Evolutionary conservation across 2,113 vertebrate genomes (phyloP).

Genomic region (Hiodon tergisus): DNA sequence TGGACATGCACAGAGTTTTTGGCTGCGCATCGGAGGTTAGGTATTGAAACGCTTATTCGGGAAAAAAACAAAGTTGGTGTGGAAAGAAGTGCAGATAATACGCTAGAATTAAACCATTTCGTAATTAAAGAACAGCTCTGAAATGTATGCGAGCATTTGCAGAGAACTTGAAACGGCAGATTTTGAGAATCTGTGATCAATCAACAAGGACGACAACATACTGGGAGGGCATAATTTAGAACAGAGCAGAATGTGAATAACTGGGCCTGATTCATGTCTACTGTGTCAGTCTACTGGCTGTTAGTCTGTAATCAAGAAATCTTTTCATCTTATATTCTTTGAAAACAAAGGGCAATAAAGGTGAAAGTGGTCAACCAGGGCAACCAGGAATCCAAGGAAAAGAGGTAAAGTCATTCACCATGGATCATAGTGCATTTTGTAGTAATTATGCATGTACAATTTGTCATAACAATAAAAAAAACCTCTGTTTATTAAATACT

Average conservation of each 20-base stretch:
- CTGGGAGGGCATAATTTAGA: neutral
- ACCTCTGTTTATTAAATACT: too few species aligned
- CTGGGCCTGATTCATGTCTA: neutral
- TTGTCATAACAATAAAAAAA: too few species aligned
- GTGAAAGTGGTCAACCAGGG: conserved; percentile 74
- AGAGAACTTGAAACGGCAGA: neutral
- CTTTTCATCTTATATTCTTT: conserved; percentile 13
- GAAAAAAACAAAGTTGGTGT: conserved; percentile 18
- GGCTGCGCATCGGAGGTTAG: conserved; percentile 29
- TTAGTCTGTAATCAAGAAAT: conserved; percentile 8
- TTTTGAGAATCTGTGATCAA: neutral
- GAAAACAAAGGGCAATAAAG: conserved; percentile 76
- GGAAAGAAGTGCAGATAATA: neutral
- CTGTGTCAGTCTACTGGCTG: too few species aligned
- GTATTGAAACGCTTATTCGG: conserved; percentile 26
- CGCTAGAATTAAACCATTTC: neutral
- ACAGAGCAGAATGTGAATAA: neutral
- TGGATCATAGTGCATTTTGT: conserved; percentile 5
- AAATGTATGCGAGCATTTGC: neutral
- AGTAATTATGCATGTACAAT: neutral
- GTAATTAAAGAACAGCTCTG: neutral
- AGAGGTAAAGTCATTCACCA: conserved; percentile 61
- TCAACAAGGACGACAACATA: neutral
- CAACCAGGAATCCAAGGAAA: conserved; percentile 65
- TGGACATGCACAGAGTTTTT: conserved; percentile 34